Percentiles rank a stretch among this genome's conserved stretches.
Conservation (phyloP, 1,140 invertebrate genomes). For the Zaprionus davidi region DNA sequence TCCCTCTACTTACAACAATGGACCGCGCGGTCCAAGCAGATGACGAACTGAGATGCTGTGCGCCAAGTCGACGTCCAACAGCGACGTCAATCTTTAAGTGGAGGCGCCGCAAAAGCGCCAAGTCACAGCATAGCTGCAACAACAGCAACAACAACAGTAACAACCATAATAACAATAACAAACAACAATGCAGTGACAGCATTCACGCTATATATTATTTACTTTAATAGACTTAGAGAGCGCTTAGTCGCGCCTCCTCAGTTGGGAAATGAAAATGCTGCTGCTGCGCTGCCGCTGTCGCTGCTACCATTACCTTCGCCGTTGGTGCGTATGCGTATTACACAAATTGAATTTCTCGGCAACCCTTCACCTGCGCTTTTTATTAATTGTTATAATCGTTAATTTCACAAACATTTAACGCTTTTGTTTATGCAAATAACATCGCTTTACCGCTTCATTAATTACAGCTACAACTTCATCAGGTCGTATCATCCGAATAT, state of each 20-base stretch:
- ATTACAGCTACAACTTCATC: constrained; percentile 6
- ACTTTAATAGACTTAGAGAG: constrained; percentile 70
- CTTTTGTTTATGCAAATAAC: constrained; percentile 54
- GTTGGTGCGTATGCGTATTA: constrained; percentile 27
- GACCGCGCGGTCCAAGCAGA: constrained; percentile 16
- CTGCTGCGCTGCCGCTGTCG: not conserved
- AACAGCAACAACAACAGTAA: constrained; percentile 39
- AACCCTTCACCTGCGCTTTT: constrained; percentile 62
- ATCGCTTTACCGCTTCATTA: constrained; percentile 34
- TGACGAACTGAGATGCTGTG: constrained; percentile 10
- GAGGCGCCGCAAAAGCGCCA: constrained; percentile 58
- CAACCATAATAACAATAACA: constrained; percentile 33
- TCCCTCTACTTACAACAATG: constrained; percentile 68
- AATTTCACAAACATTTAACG: constrained; percentile 64
- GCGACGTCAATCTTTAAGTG: constrained; percentile 43
- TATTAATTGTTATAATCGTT: constrained; percentile 70
- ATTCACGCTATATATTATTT: constrained; percentile 76
- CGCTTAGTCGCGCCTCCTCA: constrained; percentile 30
- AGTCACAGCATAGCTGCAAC: constrained; percentile 62
- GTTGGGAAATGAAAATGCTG: constrained; percentile 64
- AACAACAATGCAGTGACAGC: constrained; percentile 50
- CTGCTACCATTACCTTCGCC: not conserved
- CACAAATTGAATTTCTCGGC: constrained; percentile 42
- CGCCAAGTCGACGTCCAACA: constrained; percentile 12
- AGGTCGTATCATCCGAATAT: not conserved